These are phyloP conservation scores for Semaprochilodus insignis DNA, from an alignment of 2,797 vertebrate genomes.

Conservation along the genomic window DNA sequence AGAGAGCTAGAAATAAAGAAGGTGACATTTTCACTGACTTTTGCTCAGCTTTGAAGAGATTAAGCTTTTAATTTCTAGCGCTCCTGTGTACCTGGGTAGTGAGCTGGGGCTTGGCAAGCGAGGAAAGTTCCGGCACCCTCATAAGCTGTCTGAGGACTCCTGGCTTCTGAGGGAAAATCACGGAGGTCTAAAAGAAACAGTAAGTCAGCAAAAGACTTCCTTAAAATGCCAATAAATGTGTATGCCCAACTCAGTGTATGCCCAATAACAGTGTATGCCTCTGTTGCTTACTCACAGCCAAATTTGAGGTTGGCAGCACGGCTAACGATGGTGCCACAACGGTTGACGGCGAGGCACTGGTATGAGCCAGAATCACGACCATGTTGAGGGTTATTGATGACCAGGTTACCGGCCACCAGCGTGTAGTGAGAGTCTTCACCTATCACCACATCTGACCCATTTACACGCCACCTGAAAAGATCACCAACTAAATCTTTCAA, in stretches of 20 bases:
- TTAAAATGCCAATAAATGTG: no score
- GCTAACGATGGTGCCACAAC: conserved; percentile 91
- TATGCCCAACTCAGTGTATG: no score
- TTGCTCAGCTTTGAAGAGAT: neutral
- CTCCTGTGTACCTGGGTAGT: conserved; percentile 89
- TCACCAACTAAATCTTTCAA: neutral
- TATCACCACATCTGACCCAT: conserved; percentile 88
- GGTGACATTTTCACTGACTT: neutral
- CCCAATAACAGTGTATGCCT: no score
- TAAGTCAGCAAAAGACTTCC: neutral
- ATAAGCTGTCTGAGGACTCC: conserved; percentile 85
- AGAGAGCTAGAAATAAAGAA: conserved; percentile 79
- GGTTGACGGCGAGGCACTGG: conserved; percentile 92
- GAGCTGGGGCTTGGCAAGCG: conserved; percentile 90
- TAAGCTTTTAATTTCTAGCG: neutral
- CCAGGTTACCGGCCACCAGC: conserved; percentile 90
- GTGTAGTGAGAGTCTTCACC: conserved; percentile 84
- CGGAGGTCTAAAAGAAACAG: conserved; percentile 84
- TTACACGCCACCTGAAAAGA: conserved; percentile 89
- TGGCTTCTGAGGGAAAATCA: conserved; percentile 90
- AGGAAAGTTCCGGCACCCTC: conserved; percentile 90
- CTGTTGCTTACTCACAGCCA: conserved; percentile 87
- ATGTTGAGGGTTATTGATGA: conserved; percentile 86
- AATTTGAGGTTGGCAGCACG: conserved; percentile 91
- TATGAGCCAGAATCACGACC: conserved; percentile 88